Conservation (phyloP, 1,140 invertebrate species). For the Myzus persicae region DNA sequence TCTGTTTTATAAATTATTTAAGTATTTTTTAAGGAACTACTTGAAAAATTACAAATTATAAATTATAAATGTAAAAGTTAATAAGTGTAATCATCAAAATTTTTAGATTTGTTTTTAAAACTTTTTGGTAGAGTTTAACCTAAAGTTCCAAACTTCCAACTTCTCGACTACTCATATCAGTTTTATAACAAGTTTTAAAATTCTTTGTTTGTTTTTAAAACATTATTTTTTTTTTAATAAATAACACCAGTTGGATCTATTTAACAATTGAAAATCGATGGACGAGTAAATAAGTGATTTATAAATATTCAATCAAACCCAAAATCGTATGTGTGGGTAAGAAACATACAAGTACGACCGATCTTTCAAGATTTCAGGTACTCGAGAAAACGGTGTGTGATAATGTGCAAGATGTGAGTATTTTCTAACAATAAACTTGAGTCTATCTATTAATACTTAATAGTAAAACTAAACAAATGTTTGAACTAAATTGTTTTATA, state of each 20-base stretch:
- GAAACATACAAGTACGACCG: not conserved
- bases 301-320: not conserved
- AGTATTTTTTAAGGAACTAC: not conserved
- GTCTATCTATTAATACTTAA: not conserved
- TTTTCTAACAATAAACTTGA: not conserved
- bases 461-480: not conserved
- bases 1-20: not conserved
- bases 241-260: not conserved
- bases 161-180: not conserved
- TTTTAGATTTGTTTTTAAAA: not conserved
- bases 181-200: not conserved
- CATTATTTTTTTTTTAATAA: not conserved
- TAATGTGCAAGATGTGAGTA: not conserved
- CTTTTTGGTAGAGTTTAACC: not conserved
- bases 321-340: not conserved
- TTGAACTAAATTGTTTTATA: not conserved
- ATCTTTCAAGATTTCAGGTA: not conserved
- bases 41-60: not conserved
- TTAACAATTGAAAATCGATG: not conserved
- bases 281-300: not conserved
- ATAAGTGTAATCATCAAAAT: not conserved
- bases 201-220: not conserved
- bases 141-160: not conserved
- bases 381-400: not conserved
- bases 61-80: not conserved